These are phyloP conservation scores for Colistium nudipinnis DNA, from an alignment of 2,113 vertebrate genomes.

Conservation along the genomic window DNA sequence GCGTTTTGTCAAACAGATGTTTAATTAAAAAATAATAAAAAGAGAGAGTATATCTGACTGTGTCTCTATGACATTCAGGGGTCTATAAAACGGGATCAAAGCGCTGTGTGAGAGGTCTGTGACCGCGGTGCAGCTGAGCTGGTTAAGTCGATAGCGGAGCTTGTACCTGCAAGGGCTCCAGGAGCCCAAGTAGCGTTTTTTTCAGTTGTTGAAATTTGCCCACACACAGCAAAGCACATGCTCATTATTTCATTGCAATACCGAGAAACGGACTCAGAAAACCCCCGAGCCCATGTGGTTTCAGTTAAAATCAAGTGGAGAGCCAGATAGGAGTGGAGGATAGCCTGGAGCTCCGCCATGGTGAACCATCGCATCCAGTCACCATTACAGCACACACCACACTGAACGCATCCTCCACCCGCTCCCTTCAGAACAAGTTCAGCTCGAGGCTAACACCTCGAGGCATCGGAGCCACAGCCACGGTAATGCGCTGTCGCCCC, in stretches of 20 bases:
- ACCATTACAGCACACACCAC: constrained; percentile 30
- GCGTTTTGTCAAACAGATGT: constrained; percentile 70
- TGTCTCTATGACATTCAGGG: constrained; percentile 29
- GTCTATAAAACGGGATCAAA: constrained; percentile 61
- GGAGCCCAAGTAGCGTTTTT: neutral
- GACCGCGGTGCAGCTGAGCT: neutral
- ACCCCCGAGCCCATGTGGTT: constrained; percentile 63
- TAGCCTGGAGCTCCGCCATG: constrained; percentile 55
- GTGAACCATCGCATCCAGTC: constrained; percentile 51
- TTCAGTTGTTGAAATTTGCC: neutral
- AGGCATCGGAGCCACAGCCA: neutral
- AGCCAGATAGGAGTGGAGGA: constrained; percentile 49
- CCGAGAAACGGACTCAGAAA: constrained; percentile 21
- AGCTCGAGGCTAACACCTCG: constrained; percentile 5
- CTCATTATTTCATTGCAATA: constrained; percentile 7
- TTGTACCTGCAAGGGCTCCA: constrained; percentile 21
- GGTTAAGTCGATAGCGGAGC: constrained; percentile 1
- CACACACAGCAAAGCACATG: constrained; percentile 26
- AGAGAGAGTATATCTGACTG: constrained; percentile 25
- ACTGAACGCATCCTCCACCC: constrained; percentile 19
- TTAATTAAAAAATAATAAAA: constrained; percentile 30
- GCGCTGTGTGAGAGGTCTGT: constrained; percentile 28
- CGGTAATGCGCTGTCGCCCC: constrained; percentile 1
- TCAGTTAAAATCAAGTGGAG: constrained; percentile 47
- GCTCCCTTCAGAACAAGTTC: constrained; percentile 32